These are phyloP conservation scores for Nematolebias whitei DNA, from an alignment of 2,113 vertebrate genomes.

Conservation along the genomic window DNA sequence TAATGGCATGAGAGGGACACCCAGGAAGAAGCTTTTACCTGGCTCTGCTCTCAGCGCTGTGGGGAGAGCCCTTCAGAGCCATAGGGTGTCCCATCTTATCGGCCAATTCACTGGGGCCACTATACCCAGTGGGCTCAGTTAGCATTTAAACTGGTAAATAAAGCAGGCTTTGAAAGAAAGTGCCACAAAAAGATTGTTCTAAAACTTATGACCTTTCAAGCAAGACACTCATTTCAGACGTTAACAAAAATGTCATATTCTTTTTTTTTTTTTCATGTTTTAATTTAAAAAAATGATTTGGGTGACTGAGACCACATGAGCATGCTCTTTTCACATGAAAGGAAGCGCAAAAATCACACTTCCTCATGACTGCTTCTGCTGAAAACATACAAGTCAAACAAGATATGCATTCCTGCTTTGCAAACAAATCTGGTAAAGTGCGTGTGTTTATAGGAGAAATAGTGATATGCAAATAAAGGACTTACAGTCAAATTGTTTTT, in stretches of 20 bases:
- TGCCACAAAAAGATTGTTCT: conserved; percentile 16
- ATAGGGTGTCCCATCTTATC: conserved; percentile 30
- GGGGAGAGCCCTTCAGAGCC: conserved; percentile 44
- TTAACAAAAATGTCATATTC: not conserved
- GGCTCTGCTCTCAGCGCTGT: conserved; percentile 31
- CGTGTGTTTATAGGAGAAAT: conserved; percentile 31
- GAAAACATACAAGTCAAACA: conserved; percentile 51
- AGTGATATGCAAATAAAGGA: not conserved
- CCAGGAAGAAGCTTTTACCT: conserved; percentile 49
- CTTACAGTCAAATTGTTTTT: not conserved
- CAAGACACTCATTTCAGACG: conserved; percentile 22
- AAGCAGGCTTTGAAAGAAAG: conserved; percentile 24
- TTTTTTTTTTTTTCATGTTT: no score
- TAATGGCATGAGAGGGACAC: conserved; percentile 46
- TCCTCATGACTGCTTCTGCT: conserved; percentile 41
- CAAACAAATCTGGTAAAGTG: conserved; percentile 28
- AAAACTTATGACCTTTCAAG: conserved; percentile 40
- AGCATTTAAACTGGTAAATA: conserved; percentile 62
- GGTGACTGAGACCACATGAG: no score
- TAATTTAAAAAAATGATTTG: no score
- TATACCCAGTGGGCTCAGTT: conserved; percentile 47
- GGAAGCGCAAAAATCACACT: conserved; percentile 8
- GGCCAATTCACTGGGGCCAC: conserved; percentile 24
- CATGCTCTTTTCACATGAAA: not conserved
- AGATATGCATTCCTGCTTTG: conserved; percentile 39